Base-by-base conservation (phyloP, 53 echinoderm and acorn worm species). In the Crossaster papposus region DNA sequence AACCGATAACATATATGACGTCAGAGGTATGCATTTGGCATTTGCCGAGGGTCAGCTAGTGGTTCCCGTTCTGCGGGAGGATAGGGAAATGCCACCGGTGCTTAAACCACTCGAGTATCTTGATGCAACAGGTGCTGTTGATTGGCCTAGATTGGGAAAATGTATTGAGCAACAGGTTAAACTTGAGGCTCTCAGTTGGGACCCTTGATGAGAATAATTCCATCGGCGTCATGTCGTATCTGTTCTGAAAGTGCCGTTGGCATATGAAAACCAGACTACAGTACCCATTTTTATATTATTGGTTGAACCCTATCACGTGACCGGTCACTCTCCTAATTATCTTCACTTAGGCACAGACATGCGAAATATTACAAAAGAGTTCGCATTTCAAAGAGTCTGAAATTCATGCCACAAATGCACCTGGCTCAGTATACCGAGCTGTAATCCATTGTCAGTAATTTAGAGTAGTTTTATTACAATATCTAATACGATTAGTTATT, bases 141-240 rank as follows among this genome's bases (percentile, higher is more conserved):
- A 73, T 33, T 85, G 85, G 85, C 54, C 4, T 50, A 30, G 73
- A 29, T 29, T 85, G 30, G 53, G 53, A 14, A 84, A 71, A 23
- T 53, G 52, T 23, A 85, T 85, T 54, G 85, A 85, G 38, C 82
- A 82, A 36, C 82, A 82, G 38, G 17, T 82, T 22, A 70, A 29
- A n/a, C 8, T 51, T 79, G 7, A 79, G 29, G 15, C 44, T 2
- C 0, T 29, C n/a, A n/a, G n/a, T 28, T 1, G 29, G n/a, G 14
- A 12, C 22, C n/a, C 52, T 54, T 51, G 52, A 79, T 79, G n/a
- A n/a, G n/a, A 51, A 51, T 29, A n/a, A 24, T 23, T 29, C 51
- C 11, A 29, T 51, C 51, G 79, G 50, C 23, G 23, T 20, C 17
- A 3, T 14, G 23, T 20, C 17, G 17, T 14, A 18, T 14, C 23